Evolutionary conservation across 1,140 invertebrate genomes (phyloP).

Genomic region (Drosophila mojavensis): DNA sequence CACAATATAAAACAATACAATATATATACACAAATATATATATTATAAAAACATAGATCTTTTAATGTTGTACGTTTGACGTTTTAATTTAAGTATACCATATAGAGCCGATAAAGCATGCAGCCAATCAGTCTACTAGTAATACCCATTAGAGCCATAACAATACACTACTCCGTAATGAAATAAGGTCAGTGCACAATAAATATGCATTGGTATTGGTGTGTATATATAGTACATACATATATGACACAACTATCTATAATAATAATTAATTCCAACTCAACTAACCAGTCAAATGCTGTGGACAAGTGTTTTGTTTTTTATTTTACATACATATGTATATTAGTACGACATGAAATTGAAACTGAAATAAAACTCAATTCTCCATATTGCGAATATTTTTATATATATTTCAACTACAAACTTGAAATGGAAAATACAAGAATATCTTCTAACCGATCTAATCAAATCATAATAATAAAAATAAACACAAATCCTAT

Average conservation of each 20-base stretch:
- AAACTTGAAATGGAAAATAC: constrained; percentile 9
- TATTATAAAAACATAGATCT: constrained; percentile 44
- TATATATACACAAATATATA: constrained; percentile 23
- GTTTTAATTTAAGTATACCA: constrained; percentile 49
- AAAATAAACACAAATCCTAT: constrained; percentile 49
- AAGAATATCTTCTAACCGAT: constrained; percentile 42
- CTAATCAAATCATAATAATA: constrained; percentile 25
- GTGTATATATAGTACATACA: constrained; percentile 16
- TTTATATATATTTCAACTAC: constrained; percentile 60
- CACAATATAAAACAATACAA: constrained; percentile 31
- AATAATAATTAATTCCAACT: constrained; percentile 26
- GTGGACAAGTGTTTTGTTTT: constrained; percentile 27
- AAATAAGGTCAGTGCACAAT: constrained; percentile 15
- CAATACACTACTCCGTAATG: constrained; percentile 11
- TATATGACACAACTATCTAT: constrained; percentile 23
- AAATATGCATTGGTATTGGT: constrained; percentile 17
- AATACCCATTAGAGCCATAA: constrained; percentile 34
- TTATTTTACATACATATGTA: constrained; percentile 15
- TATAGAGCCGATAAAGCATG: constrained; percentile 30
- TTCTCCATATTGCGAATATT: constrained; percentile 54
- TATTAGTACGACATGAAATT: constrained; percentile 23
- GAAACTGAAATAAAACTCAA: constrained; percentile 42
- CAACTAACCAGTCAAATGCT: constrained; percentile 37
- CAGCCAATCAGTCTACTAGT: constrained; percentile 52
- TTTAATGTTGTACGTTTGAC: constrained; percentile 78